Percentiles rank a stretch among this genome's conserved stretches.
These are phyloP conservation scores for Mesorhabditis spiculigera DNA, from an alignment of 2,888 invertebrate genomes.

Conservation along the genomic window DNA sequence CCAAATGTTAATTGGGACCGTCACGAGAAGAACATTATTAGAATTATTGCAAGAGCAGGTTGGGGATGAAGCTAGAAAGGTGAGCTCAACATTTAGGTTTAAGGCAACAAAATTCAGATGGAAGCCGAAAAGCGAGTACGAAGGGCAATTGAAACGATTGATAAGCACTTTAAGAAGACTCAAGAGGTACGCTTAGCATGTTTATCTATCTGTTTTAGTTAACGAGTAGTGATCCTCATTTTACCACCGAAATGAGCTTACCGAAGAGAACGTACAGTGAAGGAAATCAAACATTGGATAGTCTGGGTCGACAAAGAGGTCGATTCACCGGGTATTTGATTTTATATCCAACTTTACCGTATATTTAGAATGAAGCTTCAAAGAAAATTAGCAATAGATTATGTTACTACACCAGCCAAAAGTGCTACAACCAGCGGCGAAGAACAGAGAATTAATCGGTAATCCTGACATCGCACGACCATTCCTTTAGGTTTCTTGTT, in stretches of 20 bases:
- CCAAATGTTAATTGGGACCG: conserved; percentile 55
- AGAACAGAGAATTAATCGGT: too few species aligned
- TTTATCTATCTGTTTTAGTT: background rate
- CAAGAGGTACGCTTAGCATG: conserved; percentile 15
- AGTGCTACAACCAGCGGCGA: too few species aligned
- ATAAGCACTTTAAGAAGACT: conserved; percentile 50
- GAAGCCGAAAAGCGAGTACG: conserved; percentile 50
- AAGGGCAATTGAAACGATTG: conserved; percentile 53
- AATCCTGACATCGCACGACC: too few species aligned
- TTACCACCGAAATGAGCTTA: background rate
- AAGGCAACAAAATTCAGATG: background rate
- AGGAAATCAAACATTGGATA: background rate
- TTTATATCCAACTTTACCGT: too few species aligned
- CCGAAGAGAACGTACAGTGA: conserved; percentile 5
- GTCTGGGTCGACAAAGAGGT: background rate
- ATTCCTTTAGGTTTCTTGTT: too few species aligned
- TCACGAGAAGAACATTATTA: conserved; percentile 43
- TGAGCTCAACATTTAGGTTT: background rate
- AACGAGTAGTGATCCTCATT: background rate
- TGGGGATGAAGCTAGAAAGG: conserved; percentile 45
- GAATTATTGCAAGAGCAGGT: conserved; percentile 41
- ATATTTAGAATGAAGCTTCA: too few species aligned
- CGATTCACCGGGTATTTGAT: background rate
- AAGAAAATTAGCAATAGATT: too few species aligned
- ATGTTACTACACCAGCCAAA: too few species aligned